Evolutionary conservation across 2,888 invertebrate genomes (phyloP).

Genomic region (Hermodice carunculata): DNA sequence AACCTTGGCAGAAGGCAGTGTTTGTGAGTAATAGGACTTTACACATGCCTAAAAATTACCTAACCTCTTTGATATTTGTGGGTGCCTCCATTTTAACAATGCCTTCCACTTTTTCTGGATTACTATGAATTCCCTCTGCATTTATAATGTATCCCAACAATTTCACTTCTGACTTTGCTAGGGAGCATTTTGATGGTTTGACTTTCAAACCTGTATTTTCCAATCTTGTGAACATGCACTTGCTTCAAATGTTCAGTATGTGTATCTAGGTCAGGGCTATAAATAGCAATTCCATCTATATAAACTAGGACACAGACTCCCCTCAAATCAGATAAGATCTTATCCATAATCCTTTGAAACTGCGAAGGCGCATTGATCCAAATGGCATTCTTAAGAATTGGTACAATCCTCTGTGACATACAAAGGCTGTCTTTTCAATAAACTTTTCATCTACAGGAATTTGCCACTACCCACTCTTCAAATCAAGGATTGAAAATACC

Average conservation of each 20-base stretch:
- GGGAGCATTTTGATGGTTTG: slow-evolving; percentile 31
- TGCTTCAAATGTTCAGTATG: too few relatives aligned
- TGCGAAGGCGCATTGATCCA: slow-evolving; percentile 30
- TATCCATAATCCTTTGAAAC: slow-evolving; percentile 30
- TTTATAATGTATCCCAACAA: slow-evolving; percentile 23
- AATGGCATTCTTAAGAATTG: slow-evolving; percentile 32
- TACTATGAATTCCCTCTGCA: slow-evolving; percentile 22
- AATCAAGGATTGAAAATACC: slow-evolving; percentile 27
- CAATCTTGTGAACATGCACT: too few relatives aligned
- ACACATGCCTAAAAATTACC: too few relatives aligned
- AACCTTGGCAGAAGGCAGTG: slow-evolving; percentile 13
- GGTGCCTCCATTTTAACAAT: slow-evolving; percentile 13
- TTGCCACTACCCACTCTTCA: slow-evolving; percentile 29
- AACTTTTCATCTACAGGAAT: slow-evolving; percentile 12
- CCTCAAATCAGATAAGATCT: slow-evolving; percentile 1
- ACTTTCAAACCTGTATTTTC: too few relatives aligned
- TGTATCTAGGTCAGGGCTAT: too few relatives aligned
- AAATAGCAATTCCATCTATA: slow-evolving; percentile 34
- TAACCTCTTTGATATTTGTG: slow-evolving; percentile 6
- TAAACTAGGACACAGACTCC: slow-evolving; percentile 18
- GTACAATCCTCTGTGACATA: slow-evolving; percentile 17
- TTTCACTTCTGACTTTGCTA: slow-evolving; percentile 20
- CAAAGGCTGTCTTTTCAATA: slow-evolving; percentile 31
- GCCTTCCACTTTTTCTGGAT: slow-evolving; percentile 26
- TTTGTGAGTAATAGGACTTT: slow-evolving; percentile 15